Percentiles rank a stretch among this genome's conserved stretches.
phyloP scores from a whole-genome alignment of 2,113 vertebrate species.

The Eurypyga helias region DNA sequence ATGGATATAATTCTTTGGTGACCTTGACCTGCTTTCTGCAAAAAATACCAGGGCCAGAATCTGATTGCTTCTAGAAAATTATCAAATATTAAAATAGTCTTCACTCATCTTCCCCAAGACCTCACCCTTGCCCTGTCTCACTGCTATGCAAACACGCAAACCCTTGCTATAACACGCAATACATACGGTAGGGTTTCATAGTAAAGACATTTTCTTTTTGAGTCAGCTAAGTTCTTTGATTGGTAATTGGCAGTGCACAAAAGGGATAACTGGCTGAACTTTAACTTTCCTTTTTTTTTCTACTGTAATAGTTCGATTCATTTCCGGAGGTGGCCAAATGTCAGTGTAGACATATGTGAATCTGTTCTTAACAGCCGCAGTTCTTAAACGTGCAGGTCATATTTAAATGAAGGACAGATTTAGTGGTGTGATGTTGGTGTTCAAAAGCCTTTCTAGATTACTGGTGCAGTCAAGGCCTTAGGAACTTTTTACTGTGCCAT shows the following conservation, averaged over 20 bases:
- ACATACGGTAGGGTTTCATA: background rate
- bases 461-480: background rate
- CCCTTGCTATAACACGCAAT: background rate
- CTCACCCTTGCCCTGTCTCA: background rate
- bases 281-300: background rate
- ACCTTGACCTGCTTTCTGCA: background rate
- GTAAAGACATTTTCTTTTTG: background rate
- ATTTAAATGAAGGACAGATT: background rate
- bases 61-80: background rate
- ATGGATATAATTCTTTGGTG: background rate
- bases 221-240: background rate
- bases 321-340: background rate
- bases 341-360: background rate
- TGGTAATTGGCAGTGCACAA: background rate
- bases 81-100: background rate
- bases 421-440: background rate
- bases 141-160: background rate
- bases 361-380: background rate
- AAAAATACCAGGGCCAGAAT: background rate
- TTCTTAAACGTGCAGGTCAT: background rate
- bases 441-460: background rate
- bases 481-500: rapidly evolving
- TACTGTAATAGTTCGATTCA: background rate
- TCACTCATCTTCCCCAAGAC: background rate
- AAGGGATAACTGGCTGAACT: background rate